Conservation (phyloP, 64 coral and sea anemone species). For the Catalaphyllia jardinei region DNA sequence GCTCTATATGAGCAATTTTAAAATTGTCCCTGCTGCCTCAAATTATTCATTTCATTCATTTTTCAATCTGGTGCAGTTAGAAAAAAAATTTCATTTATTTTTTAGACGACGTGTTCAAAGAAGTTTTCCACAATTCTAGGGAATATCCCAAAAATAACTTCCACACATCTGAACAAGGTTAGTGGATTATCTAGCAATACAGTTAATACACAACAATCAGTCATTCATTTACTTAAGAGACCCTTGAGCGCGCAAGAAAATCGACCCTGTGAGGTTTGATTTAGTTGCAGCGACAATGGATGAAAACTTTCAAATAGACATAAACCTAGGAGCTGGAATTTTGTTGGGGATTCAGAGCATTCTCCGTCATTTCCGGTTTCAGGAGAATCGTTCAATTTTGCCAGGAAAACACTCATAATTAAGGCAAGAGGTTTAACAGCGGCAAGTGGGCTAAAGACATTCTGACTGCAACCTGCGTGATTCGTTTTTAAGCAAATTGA, state of each 20-base stretch:
- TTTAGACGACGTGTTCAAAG: neutral
- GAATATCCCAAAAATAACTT: neutral
- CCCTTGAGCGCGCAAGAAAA: neutral
- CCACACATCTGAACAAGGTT: neutral
- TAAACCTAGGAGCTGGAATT: neutral
- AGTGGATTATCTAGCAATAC: neutral
- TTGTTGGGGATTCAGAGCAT: no score
- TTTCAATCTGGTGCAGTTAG: neutral
- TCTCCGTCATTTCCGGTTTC: neutral
- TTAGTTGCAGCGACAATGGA: neutral
- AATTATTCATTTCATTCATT: neutral
- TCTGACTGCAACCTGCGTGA: no score
- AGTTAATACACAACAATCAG: neutral
- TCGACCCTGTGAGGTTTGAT: neutral
- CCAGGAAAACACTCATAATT: neutral
- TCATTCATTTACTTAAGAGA: neutral
- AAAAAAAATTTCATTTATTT: neutral
- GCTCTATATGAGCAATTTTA: no score
- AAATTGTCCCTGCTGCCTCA: neutral
- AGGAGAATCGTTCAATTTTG: neutral
- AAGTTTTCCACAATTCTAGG: neutral
- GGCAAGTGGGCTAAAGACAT: no score
- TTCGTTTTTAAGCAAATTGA: no score
- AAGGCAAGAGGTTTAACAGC: neutral
- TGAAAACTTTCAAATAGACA: neutral